Evolutionary conservation across 2,113 vertebrate genomes (phyloP).

Genomic region (Ceratotherium simum): DNA sequence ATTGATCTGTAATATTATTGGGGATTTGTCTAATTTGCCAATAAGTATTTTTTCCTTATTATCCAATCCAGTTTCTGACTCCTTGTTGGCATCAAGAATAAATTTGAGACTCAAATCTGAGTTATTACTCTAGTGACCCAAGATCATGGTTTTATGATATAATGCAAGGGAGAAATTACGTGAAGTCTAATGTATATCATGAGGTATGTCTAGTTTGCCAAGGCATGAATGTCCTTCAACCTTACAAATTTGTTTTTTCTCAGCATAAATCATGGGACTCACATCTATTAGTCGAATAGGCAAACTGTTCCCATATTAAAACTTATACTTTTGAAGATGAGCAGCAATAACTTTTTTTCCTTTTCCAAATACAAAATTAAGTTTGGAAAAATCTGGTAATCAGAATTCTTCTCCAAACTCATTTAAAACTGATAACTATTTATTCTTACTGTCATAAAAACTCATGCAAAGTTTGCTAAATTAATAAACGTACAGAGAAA

Average conservation of each 20-base stretch:
- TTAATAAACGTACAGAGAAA: constrained; percentile 14
- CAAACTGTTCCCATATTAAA: constrained; percentile 32
- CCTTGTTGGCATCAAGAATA: constrained; percentile 16
- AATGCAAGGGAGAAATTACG: neutral
- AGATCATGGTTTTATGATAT: constrained; percentile 34
- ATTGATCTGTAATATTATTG: constrained; percentile 34
- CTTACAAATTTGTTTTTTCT: constrained; percentile 26
- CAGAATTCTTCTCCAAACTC: neutral
- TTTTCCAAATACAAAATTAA: constrained; percentile 63
- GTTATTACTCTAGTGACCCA: neutral
- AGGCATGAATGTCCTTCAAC: neutral
- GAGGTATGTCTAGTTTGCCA: constrained; percentile 39
- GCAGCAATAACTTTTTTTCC: neutral
- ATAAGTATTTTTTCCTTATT: constrained; percentile 28
- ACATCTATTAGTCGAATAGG: neutral
- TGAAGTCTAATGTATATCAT: constrained; percentile 27
- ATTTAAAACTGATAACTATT: constrained; percentile 46
- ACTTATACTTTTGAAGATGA: neutral
- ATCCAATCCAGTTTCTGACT: constrained; percentile 20
- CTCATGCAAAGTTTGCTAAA: neutral
- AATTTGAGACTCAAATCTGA: constrained; percentile 28
- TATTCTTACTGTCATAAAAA: constrained; percentile 54
- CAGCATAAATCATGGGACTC: neutral
- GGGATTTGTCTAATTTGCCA: constrained; percentile 23
- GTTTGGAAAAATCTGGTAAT: constrained; percentile 16